Conservation (phyloP, 2,888 invertebrate species). For the Tenthredo mesomela region DNA sequence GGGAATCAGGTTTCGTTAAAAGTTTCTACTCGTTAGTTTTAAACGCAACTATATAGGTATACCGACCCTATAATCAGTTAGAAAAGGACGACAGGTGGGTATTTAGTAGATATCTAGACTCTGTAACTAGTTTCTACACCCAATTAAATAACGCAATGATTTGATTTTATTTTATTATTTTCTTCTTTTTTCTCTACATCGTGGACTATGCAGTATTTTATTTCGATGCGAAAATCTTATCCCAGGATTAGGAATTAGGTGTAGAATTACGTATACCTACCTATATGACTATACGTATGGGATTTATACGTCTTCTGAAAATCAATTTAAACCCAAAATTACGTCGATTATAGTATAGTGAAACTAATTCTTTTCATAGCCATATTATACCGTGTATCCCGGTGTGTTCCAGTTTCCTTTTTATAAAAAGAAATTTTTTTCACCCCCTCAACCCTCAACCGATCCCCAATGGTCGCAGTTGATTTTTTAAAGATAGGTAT, state of each 20-base stretch:
- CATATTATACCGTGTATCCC: not conserved
- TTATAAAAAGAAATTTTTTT: not conserved
- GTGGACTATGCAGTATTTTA: not conserved
- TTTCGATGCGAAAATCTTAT: slow-evolving; percentile 10
- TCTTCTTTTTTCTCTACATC: no score
- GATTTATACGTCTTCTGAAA: not conserved
- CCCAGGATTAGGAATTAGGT: not conserved
- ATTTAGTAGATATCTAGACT: not conserved
- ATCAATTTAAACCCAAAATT: not conserved
- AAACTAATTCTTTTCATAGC: not conserved
- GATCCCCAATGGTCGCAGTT: not conserved
- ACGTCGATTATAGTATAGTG: not conserved
- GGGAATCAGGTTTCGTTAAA: slow-evolving; percentile 36
- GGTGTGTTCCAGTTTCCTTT: no score
- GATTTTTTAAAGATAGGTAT: not conserved
- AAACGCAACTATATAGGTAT: not conserved
- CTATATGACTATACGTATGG: no score
- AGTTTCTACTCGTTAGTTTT: slow-evolving; percentile 39
- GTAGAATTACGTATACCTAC: not conserved
- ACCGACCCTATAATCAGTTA: slow-evolving; percentile 21
- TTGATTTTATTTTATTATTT: not conserved
- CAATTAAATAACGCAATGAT: not conserved
- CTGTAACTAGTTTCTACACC: not conserved
- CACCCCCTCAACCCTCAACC: not conserved
- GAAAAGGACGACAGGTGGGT: slow-evolving; percentile 39